phyloP scores from a whole-genome alignment of 1,140 invertebrate species.

The Cardiocondyla obscurior region DNA sequence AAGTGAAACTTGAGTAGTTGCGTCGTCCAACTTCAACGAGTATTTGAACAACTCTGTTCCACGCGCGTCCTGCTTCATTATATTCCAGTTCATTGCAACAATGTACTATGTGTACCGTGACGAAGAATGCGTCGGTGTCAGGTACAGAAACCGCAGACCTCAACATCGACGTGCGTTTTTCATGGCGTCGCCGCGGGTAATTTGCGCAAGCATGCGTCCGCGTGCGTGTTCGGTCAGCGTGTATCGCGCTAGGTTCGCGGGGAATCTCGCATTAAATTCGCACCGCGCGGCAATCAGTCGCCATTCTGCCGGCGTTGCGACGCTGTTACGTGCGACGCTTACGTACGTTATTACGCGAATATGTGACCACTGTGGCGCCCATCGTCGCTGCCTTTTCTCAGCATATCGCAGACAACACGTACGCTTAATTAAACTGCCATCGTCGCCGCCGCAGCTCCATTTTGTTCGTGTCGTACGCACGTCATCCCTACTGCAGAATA shows the following conservation, averaged over 20 bases:
- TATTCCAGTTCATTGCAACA: not conserved
- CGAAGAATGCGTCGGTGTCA: conserved; percentile 37
- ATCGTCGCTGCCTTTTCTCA: conserved; percentile 54
- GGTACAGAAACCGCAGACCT: not conserved
- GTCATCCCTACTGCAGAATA: conserved; percentile 10
- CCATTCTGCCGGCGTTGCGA: conserved; percentile 71
- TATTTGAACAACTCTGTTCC: conserved; percentile 6
- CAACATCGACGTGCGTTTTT: conserved; percentile 36
- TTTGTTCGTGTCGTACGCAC: conserved; percentile 13
- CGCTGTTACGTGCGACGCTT: conserved; percentile 73
- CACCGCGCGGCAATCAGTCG: conserved; percentile 73
- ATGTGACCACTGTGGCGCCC: conserved; percentile 45
- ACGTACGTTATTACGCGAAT: conserved; percentile 70
- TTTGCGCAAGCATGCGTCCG: conserved; percentile 39
- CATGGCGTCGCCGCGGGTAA: conserved; percentile 26
- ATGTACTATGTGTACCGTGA: not conserved
- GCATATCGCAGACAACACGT: conserved; percentile 48
- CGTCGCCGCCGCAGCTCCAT: conserved; percentile 26
- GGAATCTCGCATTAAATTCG: conserved; percentile 72
- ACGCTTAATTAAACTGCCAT: conserved; percentile 68
- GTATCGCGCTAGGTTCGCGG: conserved; percentile 52
- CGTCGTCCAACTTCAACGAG: not conserved
- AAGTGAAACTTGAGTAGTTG: not conserved
- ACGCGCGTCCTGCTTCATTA: conserved; percentile 20
- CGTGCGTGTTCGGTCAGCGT: conserved; percentile 27